Percentiles rank a stretch among this genome's conserved stretches.
phyloP scores from a whole-genome alignment of 2,888 invertebrate genomes.

The Cheilosia scutellata region DNA sequence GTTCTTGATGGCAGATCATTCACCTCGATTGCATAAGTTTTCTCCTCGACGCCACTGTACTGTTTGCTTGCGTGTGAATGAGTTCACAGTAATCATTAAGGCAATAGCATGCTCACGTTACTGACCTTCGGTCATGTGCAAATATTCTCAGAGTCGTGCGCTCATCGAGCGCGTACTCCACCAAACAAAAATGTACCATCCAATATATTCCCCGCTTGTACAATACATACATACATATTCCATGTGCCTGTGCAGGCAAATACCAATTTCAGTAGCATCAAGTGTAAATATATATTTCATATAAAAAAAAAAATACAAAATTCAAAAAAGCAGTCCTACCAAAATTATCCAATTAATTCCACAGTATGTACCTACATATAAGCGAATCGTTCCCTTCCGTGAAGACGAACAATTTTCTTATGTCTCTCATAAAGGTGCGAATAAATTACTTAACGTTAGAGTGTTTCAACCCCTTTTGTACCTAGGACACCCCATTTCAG shows the following conservation, averaged over 20 bases:
- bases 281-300: conserved; percentile 16
- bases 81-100: conserved; percentile 35
- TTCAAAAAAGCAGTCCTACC: not conserved
- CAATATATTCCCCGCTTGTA: conserved; percentile 21
- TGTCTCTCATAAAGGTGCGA: conserved; percentile 30
- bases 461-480: conserved; percentile 55
- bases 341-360: not conserved
- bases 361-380: not conserved
- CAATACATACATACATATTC: not conserved
- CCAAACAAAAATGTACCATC: conserved; percentile 14
- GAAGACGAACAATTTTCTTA: conserved; percentile 14
- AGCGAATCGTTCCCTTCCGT: not conserved
- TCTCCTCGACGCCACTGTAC: conserved; percentile 32
- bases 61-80: not conserved
- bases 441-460: conserved; percentile 65
- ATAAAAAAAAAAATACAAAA: not conserved
- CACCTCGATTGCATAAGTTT: not conserved
- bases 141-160: conserved; percentile 15
- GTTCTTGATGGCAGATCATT: not conserved
- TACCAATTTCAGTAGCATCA: not conserved
- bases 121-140: conserved; percentile 67
- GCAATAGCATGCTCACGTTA: conserved; percentile 34
- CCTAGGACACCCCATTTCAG: conserved; percentile 13
- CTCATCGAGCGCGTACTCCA: conserved; percentile 19
- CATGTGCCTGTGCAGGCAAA: conserved; percentile 3